These are phyloP conservation scores for Carapus acus DNA, from an alignment of 2,797 vertebrate species.

Conservation along the genomic window DNA sequence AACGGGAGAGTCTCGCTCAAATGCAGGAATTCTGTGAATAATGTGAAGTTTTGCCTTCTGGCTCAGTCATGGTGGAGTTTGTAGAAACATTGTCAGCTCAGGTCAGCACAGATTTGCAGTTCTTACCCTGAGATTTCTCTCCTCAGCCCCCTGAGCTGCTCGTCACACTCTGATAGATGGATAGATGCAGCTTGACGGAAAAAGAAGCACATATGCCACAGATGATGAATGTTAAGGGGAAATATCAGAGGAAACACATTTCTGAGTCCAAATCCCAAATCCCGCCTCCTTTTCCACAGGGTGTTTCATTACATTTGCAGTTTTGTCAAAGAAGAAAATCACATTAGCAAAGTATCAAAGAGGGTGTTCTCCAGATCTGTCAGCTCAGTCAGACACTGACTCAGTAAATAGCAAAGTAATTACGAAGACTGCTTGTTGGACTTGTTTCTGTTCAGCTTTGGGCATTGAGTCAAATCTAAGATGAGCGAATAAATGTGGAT, in stretches of 20 bases:
- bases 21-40: too few species aligned
- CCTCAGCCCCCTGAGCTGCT: background rate
- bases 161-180: background rate
- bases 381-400: background rate
- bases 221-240: too few species aligned
- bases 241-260: background rate
- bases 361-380: too few species aligned
- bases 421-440: background rate
- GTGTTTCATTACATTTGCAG: too few species aligned
- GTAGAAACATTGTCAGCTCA: too few species aligned
- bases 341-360: too few species aligned
- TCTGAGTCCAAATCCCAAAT: too few species aligned
- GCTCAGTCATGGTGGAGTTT: too few species aligned
- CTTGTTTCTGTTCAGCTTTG: background rate
- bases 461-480: background rate
- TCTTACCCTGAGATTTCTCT: background rate
- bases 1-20: too few species aligned
- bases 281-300: too few species aligned
- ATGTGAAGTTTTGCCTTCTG: too few species aligned
- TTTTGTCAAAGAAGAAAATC: too few species aligned
- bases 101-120: background rate
- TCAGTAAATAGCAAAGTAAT: background rate
- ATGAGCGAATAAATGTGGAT: background rate
- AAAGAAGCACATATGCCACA: background rate
- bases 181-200: background rate